Evolutionary conservation across 1,140 invertebrate genomes (phyloP).

Genomic region (Plutomurus gul): DNA sequence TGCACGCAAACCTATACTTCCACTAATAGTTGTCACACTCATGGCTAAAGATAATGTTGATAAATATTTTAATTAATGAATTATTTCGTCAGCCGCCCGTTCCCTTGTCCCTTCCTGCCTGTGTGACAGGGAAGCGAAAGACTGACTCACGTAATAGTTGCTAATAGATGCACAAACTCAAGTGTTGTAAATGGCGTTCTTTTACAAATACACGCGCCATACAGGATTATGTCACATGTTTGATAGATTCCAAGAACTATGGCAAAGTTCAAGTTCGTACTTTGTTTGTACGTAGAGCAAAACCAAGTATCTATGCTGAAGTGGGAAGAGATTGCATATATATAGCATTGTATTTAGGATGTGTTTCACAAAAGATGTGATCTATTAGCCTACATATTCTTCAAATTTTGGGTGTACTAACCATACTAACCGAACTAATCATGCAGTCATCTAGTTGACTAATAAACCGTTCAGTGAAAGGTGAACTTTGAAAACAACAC

Average conservation of each 20-base stretch:
- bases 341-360: background rate
- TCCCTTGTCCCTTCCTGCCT: background rate
- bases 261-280: too few relatives aligned
- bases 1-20: slow-evolving; percentile 24
- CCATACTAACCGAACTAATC: too few relatives aligned
- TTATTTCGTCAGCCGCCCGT: background rate
- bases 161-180: background rate
- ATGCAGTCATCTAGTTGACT: too few relatives aligned
- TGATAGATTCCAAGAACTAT: too few relatives aligned
- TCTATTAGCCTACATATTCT: too few relatives aligned
- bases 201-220: background rate
- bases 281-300: background rate
- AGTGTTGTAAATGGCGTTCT: slow-evolving; percentile 7
- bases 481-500: too few relatives aligned
- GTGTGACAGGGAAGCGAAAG: background rate
- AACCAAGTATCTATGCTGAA: background rate
- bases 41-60: background rate
- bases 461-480: too few relatives aligned
- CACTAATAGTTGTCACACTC: slow-evolving; percentile 29
- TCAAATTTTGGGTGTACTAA: too few relatives aligned
- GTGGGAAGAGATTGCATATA: background rate
- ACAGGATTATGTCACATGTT: too few relatives aligned
- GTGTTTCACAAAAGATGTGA: too few relatives aligned
- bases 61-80: background rate
- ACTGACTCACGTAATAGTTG: background rate